Evolutionary conservation across 1,140 invertebrate species (phyloP).

Genomic region (Trichonephila clavata): DNA sequence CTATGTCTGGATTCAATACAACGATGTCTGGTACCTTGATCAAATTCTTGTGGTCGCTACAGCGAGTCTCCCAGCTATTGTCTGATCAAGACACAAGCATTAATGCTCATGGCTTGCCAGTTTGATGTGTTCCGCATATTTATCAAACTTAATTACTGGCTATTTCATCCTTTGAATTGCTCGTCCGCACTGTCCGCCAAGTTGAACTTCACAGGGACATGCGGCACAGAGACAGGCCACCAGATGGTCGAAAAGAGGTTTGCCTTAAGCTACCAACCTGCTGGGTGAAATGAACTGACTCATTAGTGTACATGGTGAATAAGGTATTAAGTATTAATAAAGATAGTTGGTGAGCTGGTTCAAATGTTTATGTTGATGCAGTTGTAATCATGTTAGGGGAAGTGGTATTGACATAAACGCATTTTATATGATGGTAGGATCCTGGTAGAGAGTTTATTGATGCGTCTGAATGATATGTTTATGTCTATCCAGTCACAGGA

Average conservation of each 20-base stretch:
- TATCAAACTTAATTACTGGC: conserved; percentile 67
- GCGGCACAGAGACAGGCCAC: background rate
- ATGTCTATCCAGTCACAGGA: too few species aligned
- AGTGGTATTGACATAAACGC: too few species aligned
- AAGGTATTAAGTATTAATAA: too few species aligned
- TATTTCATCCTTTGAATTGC: conserved; percentile 57
- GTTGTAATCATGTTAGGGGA: too few species aligned
- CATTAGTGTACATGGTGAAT: too few species aligned
- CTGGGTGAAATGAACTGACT: background rate
- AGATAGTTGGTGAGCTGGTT: too few species aligned
- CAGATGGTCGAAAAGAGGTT: background rate
- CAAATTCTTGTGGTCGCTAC: background rate
- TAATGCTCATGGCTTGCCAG: background rate
- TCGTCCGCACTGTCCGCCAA: background rate
- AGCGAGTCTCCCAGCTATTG: conserved; percentile 4
- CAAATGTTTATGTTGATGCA: too few species aligned
- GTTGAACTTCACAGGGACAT: background rate
- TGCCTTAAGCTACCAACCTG: background rate
- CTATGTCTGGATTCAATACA: background rate
- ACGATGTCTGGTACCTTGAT: conserved; percentile 19
- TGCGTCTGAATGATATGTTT: too few species aligned
- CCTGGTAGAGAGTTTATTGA: too few species aligned
- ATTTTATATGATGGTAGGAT: too few species aligned
- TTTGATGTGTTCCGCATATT: conserved; percentile 46
- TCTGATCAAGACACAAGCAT: background rate